phyloP scores from a whole-genome alignment of 2,113 vertebrate genomes.

The Brachyhypopomus gauderio region DNA sequence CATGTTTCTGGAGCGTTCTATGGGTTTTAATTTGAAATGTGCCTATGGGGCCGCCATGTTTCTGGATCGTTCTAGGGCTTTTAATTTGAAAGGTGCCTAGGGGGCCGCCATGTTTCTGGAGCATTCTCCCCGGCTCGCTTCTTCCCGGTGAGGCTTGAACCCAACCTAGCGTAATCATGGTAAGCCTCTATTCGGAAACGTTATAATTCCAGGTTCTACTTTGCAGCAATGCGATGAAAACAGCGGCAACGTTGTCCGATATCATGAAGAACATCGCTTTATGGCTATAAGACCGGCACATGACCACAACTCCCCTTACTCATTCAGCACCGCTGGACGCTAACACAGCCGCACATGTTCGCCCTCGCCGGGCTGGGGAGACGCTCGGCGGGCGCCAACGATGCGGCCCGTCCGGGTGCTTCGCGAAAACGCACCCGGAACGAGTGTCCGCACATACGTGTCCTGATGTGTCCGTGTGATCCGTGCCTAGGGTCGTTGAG shows the following conservation, averaged over 20 bases:
- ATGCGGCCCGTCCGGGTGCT: neutral
- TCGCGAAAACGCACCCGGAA: neutral
- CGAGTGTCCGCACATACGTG: no score
- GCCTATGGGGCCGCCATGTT: no score
- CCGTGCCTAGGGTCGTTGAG: no score
- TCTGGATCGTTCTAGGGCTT: no score
- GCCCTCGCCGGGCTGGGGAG: neutral
- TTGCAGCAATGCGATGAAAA: neutral
- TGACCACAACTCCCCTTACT: neutral
- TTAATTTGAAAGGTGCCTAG: conserved; percentile 24
- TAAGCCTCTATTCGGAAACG: conserved; percentile 51
- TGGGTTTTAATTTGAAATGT: no score
- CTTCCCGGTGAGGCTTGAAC: conserved; percentile 38
- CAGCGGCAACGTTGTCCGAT: neutral
- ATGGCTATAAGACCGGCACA: neutral
- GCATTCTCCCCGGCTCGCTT: neutral
- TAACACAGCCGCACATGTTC: neutral
- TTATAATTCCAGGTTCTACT: neutral
- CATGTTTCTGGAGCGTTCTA: no score
- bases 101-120: neutral
- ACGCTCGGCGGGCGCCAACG: neutral
- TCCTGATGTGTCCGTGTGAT: no score
- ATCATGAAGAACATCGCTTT: neutral
- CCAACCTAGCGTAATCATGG: conserved; percentile 67
- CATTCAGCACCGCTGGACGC: neutral